These are phyloP conservation scores for Tauraco erythrolophus DNA, from an alignment of 2,113 vertebrate species.

Conservation along the genomic window DNA sequence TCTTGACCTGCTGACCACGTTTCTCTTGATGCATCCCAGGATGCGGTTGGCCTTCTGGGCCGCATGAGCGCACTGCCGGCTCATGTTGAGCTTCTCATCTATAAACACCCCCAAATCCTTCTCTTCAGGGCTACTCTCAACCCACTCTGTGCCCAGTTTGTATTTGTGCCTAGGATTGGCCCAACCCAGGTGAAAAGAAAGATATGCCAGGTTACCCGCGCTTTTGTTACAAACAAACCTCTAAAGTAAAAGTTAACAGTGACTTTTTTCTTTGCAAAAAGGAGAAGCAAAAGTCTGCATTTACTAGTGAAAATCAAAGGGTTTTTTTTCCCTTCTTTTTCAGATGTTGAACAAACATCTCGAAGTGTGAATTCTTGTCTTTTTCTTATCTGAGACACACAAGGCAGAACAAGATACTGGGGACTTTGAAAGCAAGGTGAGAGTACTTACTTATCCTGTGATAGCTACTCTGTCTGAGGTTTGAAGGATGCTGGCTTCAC, in stretches of 20 bases:
- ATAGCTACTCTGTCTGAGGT: not conserved
- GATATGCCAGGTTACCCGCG: not conserved
- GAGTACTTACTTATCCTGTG: not conserved
- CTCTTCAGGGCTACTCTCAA: too few species aligned
- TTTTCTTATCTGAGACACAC: not conserved
- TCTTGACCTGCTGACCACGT: too few species aligned
- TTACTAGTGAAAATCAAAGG: conserved; percentile 3
- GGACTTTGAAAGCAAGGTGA: conserved; percentile 5
- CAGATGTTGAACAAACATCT: not conserved
- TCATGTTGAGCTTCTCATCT: too few species aligned
- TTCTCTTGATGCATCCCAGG: too few species aligned
- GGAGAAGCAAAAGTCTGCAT: not conserved
- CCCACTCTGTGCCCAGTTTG: too few species aligned
- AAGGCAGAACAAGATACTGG: not conserved
- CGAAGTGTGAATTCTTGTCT: not conserved
- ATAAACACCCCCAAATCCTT: too few species aligned
- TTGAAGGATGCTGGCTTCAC: not conserved
- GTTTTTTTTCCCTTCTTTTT: not conserved
- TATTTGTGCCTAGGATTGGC: too few species aligned
- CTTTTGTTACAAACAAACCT: not conserved
- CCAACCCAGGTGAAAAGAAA: too few species aligned
- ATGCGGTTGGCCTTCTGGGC: too few species aligned
- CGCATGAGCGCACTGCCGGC: too few species aligned
- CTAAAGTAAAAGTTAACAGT: not conserved
- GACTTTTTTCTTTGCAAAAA: not conserved